Evolutionary conservation across 2,888 invertebrate species (phyloP).

Genomic region (Tipula lateralis): DNA sequence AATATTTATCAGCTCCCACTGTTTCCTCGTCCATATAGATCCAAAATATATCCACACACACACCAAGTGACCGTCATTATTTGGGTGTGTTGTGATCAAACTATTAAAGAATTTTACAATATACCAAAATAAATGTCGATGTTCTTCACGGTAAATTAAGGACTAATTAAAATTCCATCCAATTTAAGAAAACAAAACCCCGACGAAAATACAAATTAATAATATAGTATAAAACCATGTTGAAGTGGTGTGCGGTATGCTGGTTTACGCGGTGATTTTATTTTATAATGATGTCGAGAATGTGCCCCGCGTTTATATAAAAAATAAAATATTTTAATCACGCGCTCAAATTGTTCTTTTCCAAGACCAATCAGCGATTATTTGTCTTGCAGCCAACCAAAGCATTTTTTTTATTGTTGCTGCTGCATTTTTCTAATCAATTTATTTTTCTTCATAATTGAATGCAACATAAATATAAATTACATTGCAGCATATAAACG

Average conservation of each 20-base stretch:
- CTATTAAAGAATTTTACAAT: neutral
- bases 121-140: neutral
- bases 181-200: neutral
- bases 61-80: too few relatives aligned
- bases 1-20: neutral
- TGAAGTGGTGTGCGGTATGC: neutral
- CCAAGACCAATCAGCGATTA: neutral
- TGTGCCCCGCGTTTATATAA: neutral
- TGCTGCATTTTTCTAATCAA: neutral
- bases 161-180: neutral
- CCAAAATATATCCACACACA: too few relatives aligned
- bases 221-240: neutral
- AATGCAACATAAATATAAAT: slow-evolving; percentile 6
- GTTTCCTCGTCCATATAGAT: too few relatives aligned
- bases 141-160: neutral
- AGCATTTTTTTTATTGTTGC: neutral
- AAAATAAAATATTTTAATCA: neutral
- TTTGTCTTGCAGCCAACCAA: neutral
- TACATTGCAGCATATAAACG: neutral
- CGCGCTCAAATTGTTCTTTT: neutral
- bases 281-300: neutral
- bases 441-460: neutral
- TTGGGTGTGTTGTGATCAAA: neutral
- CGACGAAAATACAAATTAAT: neutral
- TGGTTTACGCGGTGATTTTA: neutral